These are phyloP conservation scores for Pentalonia nigronervosa DNA, from an alignment of 1,140 invertebrate species.

Conservation along the genomic window DNA sequence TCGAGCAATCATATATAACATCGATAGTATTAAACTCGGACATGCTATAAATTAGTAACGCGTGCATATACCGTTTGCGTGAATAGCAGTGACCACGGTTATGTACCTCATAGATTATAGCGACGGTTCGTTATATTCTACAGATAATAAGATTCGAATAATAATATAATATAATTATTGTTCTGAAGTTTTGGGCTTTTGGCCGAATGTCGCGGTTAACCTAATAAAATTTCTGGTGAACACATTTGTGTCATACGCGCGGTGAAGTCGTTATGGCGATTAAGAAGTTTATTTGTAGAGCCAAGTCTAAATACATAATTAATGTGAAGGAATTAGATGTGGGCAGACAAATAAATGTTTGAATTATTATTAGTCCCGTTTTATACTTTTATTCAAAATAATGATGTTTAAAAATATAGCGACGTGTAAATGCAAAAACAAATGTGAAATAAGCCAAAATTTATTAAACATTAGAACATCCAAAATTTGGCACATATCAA, in stretches of 20 bases:
- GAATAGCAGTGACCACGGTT: not conserved
- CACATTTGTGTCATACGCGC: not conserved
- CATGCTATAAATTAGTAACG: slow-evolving; percentile 15
- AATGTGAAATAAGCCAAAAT: slow-evolving; percentile 14
- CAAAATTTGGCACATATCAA: slow-evolving; percentile 6
- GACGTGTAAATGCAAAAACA: not conserved
- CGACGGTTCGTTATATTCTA: not conserved
- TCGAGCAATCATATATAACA: not conserved
- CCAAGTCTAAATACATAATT: slow-evolving; percentile 24
- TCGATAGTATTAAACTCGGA: not conserved
- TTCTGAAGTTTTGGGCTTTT: not conserved
- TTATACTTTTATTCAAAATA: not conserved
- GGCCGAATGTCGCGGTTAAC: not conserved
- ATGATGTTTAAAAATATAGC: slow-evolving; percentile 20
- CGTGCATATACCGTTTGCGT: not conserved
- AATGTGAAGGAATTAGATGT: not conserved
- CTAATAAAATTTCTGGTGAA: not conserved
- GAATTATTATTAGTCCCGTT: not conserved
- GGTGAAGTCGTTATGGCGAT: not conserved
- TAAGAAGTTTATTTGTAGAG: slow-evolving; percentile 6
- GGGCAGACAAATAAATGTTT: not conserved
- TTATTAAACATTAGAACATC: not conserved
- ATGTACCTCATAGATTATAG: too few species aligned
- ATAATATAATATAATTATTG: not conserved
- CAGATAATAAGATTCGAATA: not conserved